Percentiles rank a stretch among this genome's conserved stretches.
These are phyloP conservation scores for Carcharodon carcharias DNA, from an alignment of 2,797 vertebrate species.

Conservation along the genomic window DNA sequence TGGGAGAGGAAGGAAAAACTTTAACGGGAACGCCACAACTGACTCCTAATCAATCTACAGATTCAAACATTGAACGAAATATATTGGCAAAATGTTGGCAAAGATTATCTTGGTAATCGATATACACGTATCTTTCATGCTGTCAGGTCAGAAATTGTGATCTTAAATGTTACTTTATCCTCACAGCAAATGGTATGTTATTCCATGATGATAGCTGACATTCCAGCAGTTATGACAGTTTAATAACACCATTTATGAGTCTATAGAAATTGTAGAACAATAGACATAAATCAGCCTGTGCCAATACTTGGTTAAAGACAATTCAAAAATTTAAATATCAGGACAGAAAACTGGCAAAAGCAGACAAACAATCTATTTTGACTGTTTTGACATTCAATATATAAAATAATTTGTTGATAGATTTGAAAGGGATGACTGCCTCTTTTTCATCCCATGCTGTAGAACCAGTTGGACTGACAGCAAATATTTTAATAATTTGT, in stretches of 20 bases:
- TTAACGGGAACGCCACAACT: not conserved
- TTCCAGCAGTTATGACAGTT: not conserved
- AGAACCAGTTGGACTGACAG: conserved; percentile 50
- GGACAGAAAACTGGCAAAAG: not conserved
- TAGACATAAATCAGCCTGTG: not conserved
- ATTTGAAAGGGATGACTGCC: not conserved
- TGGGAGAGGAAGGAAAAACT: not conserved
- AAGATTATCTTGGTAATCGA: not conserved
- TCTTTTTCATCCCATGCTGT: not conserved
- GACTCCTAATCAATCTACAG: not conserved
- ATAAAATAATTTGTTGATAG: conserved; percentile 8
- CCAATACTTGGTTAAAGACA: not conserved
- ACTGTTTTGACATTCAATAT: conserved; percentile 26
- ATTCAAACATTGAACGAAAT: not conserved
- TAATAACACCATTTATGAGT: not conserved
- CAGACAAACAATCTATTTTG: not conserved
- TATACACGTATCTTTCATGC: not conserved
- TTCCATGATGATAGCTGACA: not conserved
- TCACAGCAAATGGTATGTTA: not conserved
- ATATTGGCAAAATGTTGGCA: not conserved
- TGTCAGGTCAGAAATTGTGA: not conserved
- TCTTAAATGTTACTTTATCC: not conserved
- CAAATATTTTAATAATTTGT: conserved; percentile 65
- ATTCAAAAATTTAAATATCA: conserved; percentile 5
- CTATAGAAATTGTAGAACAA: not conserved